These are phyloP conservation scores for Denticeps clupeoides DNA, from an alignment of 2,797 vertebrate genomes.

Conservation along the genomic window DNA sequence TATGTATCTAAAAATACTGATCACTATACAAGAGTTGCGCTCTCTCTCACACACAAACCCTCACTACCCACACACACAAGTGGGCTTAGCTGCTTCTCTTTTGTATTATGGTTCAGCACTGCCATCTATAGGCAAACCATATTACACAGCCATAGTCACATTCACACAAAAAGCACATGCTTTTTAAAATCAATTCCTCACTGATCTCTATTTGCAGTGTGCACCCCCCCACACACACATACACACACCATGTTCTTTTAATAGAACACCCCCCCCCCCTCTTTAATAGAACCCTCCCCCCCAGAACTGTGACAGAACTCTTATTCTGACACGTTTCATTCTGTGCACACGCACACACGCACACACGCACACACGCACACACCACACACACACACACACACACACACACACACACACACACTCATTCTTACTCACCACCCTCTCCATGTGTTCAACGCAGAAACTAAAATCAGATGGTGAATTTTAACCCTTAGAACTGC, in stretches of 20 bases:
- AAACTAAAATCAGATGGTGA: conserved; percentile 31
- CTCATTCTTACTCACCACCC: conserved; percentile 4
- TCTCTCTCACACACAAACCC: background rate
- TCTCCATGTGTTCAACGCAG: conserved; percentile 13
- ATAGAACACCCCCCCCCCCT: too few species aligned
- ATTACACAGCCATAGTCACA: background rate
- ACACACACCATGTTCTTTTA: too few species aligned
- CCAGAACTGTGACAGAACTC: too few species aligned
- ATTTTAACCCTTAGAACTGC: conserved; percentile 23
- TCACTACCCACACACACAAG: background rate
- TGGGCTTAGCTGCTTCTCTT: too few species aligned
- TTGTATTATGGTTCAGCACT: conserved; percentile 7
- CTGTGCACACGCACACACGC: background rate
- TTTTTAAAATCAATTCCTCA: too few species aligned
- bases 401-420: background rate
- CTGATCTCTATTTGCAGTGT: background rate
- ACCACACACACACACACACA: background rate
- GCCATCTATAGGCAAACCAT: conserved; percentile 18
- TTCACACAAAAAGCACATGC: too few species aligned
- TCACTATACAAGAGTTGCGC: too few species aligned
- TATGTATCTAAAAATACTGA: too few species aligned
- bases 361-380: background rate
- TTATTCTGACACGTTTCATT: background rate
- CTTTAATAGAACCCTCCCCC: too few species aligned
- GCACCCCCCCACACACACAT: too few species aligned